Evolutionary conservation across 2,888 invertebrate species (phyloP), one percentile per base, ranked within the genome.

Genomic region (Chloromyia formosa): DNA sequence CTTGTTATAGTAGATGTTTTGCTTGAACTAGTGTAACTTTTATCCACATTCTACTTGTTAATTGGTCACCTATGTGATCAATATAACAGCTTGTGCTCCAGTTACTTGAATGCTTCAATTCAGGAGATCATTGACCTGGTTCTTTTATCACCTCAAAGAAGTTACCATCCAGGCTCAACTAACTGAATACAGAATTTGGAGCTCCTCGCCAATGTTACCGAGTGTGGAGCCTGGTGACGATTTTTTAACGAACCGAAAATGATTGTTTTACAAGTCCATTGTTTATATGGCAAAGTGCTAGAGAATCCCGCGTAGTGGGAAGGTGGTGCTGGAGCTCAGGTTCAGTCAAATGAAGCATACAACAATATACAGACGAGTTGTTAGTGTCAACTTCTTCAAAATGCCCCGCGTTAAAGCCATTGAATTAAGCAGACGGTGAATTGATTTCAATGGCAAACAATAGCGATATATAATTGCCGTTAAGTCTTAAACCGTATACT

Each of bases 171-270:
- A 7, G 27, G 27, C 27, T 4, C 27, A 7, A 7, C 27, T 35
- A 35, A 35, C 27, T 7, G 3, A 35, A 35, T 4, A 7, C 27
- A 2, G 27, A 35, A 2, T 35, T 35, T 2, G 3, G 27, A 35
- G 27, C 27, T 35, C 2, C 7, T 35, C 27, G 27, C 27, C 27
- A 35, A 35, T 35, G 3, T 3, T 22, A 14, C n/a, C n/a, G n/a
- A 61, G 16, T 69, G 7, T 56, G 40, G 58, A 40, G 58, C 18
- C 12, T 42, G 71, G 58, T 56, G 71, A 40, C 71, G 71, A 58
- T 58, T 58, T 71, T 61, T 71, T 71, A 71, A 71, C 71, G 71
- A 71, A 40, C 71, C 58, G 58, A 56, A 58, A 71, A 71, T 56
- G 71, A 71, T 71, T 58, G 40, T 40, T 71, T 69, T 58, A 56